A percentile compares a stretch with the other conserved stretches of the same genome.
Evolutionary conservation across 2,797 vertebrate genomes (phyloP).

Genomic region (Erethizon dorsatum): DNA sequence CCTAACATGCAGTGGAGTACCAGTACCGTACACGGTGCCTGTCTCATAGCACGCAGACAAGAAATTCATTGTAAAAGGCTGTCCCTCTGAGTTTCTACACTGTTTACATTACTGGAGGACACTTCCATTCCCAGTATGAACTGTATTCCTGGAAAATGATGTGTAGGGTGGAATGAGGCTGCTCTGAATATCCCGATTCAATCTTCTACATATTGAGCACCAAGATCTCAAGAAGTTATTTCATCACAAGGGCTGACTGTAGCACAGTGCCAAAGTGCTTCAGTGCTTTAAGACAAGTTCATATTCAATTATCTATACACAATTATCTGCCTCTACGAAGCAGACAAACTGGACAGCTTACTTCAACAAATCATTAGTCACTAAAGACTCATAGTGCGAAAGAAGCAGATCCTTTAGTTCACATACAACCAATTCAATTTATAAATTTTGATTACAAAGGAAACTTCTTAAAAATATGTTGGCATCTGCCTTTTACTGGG

Average conservation of each 20-base stretch:
- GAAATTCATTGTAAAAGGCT: slow-evolving; percentile 2
- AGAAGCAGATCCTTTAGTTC: not conserved
- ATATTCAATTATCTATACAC: not conserved
- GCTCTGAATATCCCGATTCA: not conserved
- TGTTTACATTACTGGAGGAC: not conserved
- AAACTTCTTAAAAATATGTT: slow-evolving; percentile 44
- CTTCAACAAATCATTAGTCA: not conserved
- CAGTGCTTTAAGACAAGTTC: not conserved
- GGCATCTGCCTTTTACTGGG: slow-evolving; percentile 36
- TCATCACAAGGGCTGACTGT: not conserved
- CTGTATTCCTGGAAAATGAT: not conserved
- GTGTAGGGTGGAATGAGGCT: not conserved
- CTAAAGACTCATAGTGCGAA: not conserved
- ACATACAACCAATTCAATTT: slow-evolving; percentile 22
- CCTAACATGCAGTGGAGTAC: not conserved
- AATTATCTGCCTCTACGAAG: not conserved
- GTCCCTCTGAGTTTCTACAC: not conserved
- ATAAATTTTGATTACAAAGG: slow-evolving; percentile 55
- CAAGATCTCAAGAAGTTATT: not conserved
- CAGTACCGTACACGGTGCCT: not conserved
- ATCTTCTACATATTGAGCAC: not conserved
- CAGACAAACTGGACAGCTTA: not conserved
- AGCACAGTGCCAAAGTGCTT: not conserved
- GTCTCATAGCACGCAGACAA: not conserved
- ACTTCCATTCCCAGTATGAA: not conserved